Evolutionary conservation across 2,888 invertebrate species (phyloP), one percentile per base, ranked within the genome.

Genomic region (Aproaerema taeniolella): DNA sequence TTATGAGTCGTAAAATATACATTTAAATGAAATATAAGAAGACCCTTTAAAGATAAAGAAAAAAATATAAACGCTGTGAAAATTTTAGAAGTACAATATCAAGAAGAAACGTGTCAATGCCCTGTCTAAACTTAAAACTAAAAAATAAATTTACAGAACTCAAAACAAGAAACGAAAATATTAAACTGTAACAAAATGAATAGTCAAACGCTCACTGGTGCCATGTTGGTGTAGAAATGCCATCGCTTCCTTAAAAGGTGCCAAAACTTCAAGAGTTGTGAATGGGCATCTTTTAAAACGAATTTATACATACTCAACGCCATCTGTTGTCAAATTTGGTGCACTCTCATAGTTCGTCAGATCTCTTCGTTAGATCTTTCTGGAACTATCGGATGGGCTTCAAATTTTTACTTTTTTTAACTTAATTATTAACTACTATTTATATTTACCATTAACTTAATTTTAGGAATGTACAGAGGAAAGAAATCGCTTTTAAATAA

Each of bases 201-300:
- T n/a, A n/a, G 5, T 29, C 11, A 29, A 25, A n/a, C 14, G 61
- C 58, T 59, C 67, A 65, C 56, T 62, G 63, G 53, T 55, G 69
- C 69, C 69, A 71, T 70, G 52, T 50, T 57, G 56, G 49, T 53
- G 41, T 41, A 37, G 28, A 37, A 45, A 47, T 45, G 67, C 66
- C 66, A 67, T 66, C 38, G 39, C n/a, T 43, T 40, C 39, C 42
- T 42, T 43, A n/a, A 39, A 41, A 46, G 44, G 10, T 42, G 44
- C 34, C 38, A 24, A 37, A 6, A 38, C 38, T 33, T 29, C 10
- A 25, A 12, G 4, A 6, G 8, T 11, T 8, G n/a, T n/a, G 31
- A 30, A 37, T 31, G 33, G 30, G 31, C 38, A 39, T 39, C 33
- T 35, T 32, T 35, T 35, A 43, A 13, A 17, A 34, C 31, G 32